A percentile compares a stretch with the other conserved stretches of the same genome.
These are phyloP conservation scores for Porphyrio hochstetteri DNA, from an alignment of 2,113 vertebrate species.

Conservation along the genomic window DNA sequence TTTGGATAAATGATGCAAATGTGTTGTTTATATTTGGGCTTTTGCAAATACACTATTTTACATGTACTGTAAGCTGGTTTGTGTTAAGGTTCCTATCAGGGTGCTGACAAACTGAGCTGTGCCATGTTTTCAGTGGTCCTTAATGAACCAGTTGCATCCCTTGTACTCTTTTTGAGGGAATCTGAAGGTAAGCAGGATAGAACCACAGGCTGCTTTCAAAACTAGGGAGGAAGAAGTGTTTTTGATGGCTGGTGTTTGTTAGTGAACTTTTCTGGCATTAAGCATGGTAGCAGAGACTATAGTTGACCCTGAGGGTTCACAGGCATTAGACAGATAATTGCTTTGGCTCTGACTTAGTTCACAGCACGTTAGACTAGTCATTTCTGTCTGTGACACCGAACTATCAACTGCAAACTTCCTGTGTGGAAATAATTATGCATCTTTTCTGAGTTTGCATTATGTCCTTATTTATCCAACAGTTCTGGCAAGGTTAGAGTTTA, in stretches of 20 bases:
- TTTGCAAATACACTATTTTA: neutral
- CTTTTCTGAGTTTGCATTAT: neutral
- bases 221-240: slow-evolving; percentile 3
- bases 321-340: slow-evolving; percentile 36
- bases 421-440: slow-evolving; percentile 56
- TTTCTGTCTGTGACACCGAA: slow-evolving; percentile 34
- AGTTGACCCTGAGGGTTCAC: slow-evolving; percentile 3
- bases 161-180: neutral
- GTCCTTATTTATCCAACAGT: neutral
- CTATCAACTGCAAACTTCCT: slow-evolving; percentile 57
- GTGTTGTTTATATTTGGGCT: neutral
- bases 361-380: slow-evolving; percentile 31
- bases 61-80: neutral
- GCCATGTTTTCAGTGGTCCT: neutral
- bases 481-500: slow-evolving; percentile 12
- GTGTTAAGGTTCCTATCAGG: neutral
- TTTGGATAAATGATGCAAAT: neutral
- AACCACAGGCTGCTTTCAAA: neutral
- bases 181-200: neutral
- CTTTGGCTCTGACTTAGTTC: slow-evolving; percentile 37
- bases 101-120: neutral
- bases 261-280: slow-evolving; percentile 24
- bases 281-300: neutral
- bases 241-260: slow-evolving; percentile 34
- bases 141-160: neutral